Conservation (phyloP, 37 sponge, comb jelly and placozoan genomes). For the Aphrocallistes beatrix region DNA sequence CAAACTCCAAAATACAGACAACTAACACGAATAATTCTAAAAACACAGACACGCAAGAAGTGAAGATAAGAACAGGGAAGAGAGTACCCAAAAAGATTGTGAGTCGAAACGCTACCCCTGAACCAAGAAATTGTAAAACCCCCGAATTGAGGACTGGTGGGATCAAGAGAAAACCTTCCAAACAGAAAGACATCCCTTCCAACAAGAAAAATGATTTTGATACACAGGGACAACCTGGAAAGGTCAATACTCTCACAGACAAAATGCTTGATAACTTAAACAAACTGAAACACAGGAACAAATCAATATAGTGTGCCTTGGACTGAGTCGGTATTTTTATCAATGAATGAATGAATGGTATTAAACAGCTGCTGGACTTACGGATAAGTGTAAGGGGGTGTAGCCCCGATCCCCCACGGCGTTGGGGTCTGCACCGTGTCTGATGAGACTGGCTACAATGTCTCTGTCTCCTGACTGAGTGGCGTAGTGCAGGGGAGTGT, state of each 20-base stretch:
- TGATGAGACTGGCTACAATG: conserved; percentile 59
- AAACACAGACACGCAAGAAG: neutral
- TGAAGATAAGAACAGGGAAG: neutral
- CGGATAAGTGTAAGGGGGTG: conserved; percentile 69
- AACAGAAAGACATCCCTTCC: neutral
- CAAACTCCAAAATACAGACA: neutral
- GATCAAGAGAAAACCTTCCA: neutral
- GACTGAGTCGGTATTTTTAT: neutral
- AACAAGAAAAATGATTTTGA: too few species aligned
- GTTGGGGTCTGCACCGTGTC: conserved; percentile 64
- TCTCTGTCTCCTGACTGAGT: conserved; percentile 49
- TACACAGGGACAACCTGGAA: neutral
- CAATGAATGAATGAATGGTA: neutral
- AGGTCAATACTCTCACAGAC: neutral
- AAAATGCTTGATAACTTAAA: conserved; percentile 13
- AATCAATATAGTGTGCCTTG: neutral
- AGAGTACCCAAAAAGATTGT: neutral
- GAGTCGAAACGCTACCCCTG: neutral
- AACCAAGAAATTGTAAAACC: neutral
- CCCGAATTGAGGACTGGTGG: neutral
- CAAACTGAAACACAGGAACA: conserved; percentile 7
- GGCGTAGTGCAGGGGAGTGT: conserved; percentile 59
- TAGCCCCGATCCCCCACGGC: conserved; percentile 50
- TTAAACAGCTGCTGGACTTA: conserved; percentile 1
- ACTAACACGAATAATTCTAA: neutral